Conservation (phyloP, 2,888 invertebrate species). For the Agrochola litura region DNA sequence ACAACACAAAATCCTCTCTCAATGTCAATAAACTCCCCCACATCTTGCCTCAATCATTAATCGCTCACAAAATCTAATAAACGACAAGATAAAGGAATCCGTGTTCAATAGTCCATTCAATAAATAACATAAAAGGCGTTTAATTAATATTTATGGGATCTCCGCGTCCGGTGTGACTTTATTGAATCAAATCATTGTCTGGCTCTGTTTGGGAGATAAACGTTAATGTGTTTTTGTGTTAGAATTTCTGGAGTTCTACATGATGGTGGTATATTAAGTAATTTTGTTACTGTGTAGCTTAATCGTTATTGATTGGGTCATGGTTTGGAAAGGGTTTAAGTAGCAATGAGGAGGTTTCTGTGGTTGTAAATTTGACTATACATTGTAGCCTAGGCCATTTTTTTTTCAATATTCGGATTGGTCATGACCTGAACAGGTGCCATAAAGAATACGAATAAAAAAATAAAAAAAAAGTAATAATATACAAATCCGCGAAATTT, state of each 20-base stretch:
- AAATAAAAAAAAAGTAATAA: no score
- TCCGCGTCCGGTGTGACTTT: conserved; percentile 69
- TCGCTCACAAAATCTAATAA: conserved; percentile 65
- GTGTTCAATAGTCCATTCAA: conserved; percentile 57
- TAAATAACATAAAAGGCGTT: conserved; percentile 75
- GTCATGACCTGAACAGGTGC: no score
- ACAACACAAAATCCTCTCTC: conserved; percentile 6
- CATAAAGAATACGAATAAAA: no score
- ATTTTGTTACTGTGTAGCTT: neutral
- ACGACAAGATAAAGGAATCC: conserved; percentile 62
- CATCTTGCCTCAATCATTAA: conserved; percentile 60
- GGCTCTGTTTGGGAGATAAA: conserved; percentile 41
- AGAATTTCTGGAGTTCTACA: conserved; percentile 11
- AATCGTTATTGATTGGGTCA: neutral
- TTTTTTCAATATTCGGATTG: no score
- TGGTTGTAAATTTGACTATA: neutral
- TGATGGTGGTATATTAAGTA: neutral
- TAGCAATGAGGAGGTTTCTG: neutral
- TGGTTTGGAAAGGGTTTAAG: neutral
- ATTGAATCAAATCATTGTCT: conserved; percentile 75
- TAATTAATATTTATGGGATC: conserved; percentile 79
- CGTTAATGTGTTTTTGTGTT: conserved; percentile 48
- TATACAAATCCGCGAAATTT: no score
- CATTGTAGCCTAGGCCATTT: no score
- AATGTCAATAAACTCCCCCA: conserved; percentile 46